phyloP scores from a whole-genome alignment of 2,888 invertebrate genomes.

The Agrotis segetum region DNA sequence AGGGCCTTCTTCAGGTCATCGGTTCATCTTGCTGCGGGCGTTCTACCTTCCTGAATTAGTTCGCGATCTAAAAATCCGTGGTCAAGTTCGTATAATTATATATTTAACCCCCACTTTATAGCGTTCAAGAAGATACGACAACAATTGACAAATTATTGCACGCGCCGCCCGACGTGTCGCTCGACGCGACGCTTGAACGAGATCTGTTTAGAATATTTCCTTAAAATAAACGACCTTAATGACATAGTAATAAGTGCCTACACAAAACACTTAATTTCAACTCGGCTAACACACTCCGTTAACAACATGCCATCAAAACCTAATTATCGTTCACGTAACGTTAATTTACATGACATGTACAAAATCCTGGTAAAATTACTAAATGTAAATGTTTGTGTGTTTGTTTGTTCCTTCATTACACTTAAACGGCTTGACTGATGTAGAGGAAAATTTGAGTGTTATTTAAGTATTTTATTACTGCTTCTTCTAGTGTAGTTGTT shows the following conservation, averaged over 20 bases:
- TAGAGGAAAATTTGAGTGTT: neutral
- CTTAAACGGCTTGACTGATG: neutral
- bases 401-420: neutral
- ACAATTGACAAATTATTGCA: too few species aligned
- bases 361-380: neutral
- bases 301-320: constrained; percentile 21
- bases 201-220: neutral
- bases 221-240: constrained; percentile 10
- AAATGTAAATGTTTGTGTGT: neutral
- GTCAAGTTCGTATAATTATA: too few species aligned
- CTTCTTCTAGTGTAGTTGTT: too few species aligned
- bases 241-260: constrained; percentile 15
- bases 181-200: too few species aligned
- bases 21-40: too few species aligned
- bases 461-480: too few species aligned
- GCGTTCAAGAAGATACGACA: too few species aligned
- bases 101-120: too few species aligned
- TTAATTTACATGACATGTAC: constrained; percentile 2
- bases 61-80: too few species aligned
- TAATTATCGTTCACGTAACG: constrained; percentile 15
- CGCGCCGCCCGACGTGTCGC: too few species aligned
- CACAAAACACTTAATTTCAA: constrained; percentile 27
- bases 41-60: too few species aligned
- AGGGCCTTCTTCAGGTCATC: too few species aligned
- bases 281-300: constrained; percentile 4